Conservation (phyloP, 2,113 vertebrate genomes). For the Gorsachius goisagi region DNA sequence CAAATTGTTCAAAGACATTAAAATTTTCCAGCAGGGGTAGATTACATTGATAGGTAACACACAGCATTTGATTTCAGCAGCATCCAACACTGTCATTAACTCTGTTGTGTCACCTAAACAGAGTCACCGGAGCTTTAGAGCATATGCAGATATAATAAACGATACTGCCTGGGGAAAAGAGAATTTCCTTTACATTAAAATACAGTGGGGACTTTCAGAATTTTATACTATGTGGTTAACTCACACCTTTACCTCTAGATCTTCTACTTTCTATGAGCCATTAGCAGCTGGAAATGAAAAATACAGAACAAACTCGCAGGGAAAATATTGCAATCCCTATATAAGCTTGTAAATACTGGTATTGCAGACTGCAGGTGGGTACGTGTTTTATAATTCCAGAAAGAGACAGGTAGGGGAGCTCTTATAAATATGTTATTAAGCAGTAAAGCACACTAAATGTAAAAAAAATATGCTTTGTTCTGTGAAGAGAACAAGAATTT, state of each 20-base stretch:
- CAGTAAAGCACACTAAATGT: constrained; percentile 33
- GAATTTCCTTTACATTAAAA: constrained; percentile 43
- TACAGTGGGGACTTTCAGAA: constrained; percentile 24
- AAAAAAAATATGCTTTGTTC: not conserved
- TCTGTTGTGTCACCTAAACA: not conserved
- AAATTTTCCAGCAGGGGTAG: not conserved
- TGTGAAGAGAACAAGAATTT: not conserved
- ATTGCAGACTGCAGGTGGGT: constrained; percentile 50
- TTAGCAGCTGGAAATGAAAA: constrained; percentile 66
- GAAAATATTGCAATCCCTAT: constrained; percentile 39
- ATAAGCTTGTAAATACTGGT: constrained; percentile 53
- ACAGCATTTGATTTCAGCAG: not conserved
- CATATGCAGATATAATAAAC: constrained; percentile 27
- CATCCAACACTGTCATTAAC: not conserved
- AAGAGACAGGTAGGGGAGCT: constrained; percentile 63
- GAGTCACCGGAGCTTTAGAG: not conserved
- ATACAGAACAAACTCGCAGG: constrained; percentile 33
- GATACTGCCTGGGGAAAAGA: not conserved
- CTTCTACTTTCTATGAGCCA: constrained; percentile 18
- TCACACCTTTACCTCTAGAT: constrained; percentile 46
- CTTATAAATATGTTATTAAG: constrained; percentile 62
- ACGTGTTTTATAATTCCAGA: constrained; percentile 58
- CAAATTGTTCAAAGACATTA: not conserved
- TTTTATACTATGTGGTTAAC: constrained; percentile 27
- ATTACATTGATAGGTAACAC: not conserved